Conservation (phyloP, 2,113 vertebrate species). For the Copsychus sechellarum region DNA sequence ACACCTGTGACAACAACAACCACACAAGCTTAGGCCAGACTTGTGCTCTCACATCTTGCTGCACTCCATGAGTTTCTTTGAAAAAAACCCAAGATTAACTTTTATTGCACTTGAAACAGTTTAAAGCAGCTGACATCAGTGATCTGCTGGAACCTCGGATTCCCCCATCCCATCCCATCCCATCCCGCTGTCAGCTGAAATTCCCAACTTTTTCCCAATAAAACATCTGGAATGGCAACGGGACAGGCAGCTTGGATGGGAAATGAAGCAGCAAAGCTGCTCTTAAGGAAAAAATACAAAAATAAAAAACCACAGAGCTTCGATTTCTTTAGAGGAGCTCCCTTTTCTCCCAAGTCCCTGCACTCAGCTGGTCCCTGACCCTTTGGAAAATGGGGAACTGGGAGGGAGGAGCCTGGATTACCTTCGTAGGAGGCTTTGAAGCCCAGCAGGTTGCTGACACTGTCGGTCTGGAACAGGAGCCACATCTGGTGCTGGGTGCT, state of each 20-base stretch:
- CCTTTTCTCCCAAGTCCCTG: background rate
- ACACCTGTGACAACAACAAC: background rate
- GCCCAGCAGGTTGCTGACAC: conserved; percentile 91
- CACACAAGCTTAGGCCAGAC: background rate
- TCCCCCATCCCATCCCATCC: too few species aligned
- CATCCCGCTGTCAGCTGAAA: background rate
- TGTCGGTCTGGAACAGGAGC: conserved; percentile 97
- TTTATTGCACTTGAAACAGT: background rate
- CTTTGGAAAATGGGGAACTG: too few species aligned
- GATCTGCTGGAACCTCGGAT: background rate
- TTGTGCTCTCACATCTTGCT: background rate
- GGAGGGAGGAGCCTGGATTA: conserved; percentile 38
- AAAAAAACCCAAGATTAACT: background rate
- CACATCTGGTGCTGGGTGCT: conserved; percentile 99
- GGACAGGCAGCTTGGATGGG: background rate
- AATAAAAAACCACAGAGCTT: background rate
- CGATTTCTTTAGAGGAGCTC: background rate
- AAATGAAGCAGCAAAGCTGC: background rate
- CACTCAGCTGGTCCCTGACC: background rate
- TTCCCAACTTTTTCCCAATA: background rate
- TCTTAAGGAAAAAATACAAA: background rate
- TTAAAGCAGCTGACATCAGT: background rate
- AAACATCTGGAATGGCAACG: background rate
- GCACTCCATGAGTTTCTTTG: rapidly evolving
- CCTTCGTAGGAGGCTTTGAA: conserved; percentile 97